Percentiles rank a stretch among this genome's conserved stretches.
These are phyloP conservation scores for Chelonia mydas DNA, from an alignment of 2,797 vertebrate species.

Conservation along the genomic window DNA sequence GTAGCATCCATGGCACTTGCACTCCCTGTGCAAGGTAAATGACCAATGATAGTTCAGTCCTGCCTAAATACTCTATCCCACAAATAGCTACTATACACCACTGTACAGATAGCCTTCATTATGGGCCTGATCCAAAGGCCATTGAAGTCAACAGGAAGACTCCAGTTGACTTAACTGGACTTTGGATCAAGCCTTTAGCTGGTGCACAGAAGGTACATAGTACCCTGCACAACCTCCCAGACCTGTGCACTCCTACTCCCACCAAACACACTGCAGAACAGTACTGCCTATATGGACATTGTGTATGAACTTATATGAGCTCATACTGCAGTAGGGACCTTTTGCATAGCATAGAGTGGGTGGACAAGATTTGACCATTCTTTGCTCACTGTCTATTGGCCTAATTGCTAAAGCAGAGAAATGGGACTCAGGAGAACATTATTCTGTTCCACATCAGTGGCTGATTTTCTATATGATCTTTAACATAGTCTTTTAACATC, in stretches of 20 bases:
- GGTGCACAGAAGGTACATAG: not conserved
- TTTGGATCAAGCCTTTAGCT: not conserved
- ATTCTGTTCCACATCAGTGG: not conserved
- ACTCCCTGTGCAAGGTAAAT: too few relatives aligned
- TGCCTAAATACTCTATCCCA: too few relatives aligned
- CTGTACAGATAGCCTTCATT: not conserved
- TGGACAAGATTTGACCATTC: not conserved
- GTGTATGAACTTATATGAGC: not conserved
- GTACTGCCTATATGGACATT: not conserved
- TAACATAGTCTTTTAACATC: fast-evolving
- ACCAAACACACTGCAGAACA: not conserved
- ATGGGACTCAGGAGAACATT: not conserved
- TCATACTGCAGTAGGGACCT: not conserved
- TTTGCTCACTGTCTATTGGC: not conserved
- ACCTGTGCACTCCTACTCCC: not conserved
- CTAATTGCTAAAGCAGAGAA: not conserved
- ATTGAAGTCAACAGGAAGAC: not conserved
- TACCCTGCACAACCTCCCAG: not conserved
- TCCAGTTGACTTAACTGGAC: not conserved
- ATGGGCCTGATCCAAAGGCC: not conserved
- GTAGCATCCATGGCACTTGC: not conserved
- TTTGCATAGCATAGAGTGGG: not conserved
- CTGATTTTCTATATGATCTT: not conserved
- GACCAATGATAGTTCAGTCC: too few relatives aligned
- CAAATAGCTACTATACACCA: not conserved